phyloP scores from a whole-genome alignment of 2,797 vertebrate species.

The Myripristis jacobus region DNA sequence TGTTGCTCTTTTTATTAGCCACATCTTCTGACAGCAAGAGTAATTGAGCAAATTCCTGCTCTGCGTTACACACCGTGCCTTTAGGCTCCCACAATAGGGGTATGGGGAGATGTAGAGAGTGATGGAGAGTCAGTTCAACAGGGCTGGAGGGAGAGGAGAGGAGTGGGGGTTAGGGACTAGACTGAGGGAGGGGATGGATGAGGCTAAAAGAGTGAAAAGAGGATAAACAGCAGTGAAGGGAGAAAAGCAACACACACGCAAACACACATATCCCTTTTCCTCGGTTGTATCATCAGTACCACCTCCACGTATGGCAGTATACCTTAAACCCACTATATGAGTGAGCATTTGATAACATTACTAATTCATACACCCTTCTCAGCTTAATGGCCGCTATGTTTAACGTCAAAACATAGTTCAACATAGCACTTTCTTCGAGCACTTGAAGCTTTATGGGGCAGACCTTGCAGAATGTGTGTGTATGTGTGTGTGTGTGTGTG shows the following conservation, averaged over 20 bases:
- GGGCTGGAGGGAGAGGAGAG: constrained; percentile 22
- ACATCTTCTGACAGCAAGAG: constrained; percentile 62
- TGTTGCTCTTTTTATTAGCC: constrained; percentile 37
- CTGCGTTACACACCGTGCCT: constrained; percentile 29
- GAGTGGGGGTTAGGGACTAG: constrained; percentile 24
- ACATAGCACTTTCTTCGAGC: no score
- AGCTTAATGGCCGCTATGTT: constrained; percentile 9
- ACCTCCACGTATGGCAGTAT: constrained; percentile 32
- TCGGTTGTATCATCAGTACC: constrained; percentile 30
- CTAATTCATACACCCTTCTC: constrained; percentile 2
- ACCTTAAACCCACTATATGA: neutral
- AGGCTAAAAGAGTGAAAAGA: constrained; percentile 10
- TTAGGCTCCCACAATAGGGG: constrained; percentile 22
- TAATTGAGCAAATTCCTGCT: constrained; percentile 65
- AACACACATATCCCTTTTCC: constrained; percentile 31
- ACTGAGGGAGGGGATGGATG: constrained; percentile 38
- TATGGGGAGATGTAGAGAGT: constrained; percentile 26
- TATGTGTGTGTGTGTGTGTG: neutral
- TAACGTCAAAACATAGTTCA: no score
- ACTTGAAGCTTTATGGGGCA: neutral
- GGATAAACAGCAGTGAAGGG: constrained; percentile 33
- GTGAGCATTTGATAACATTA: neutral
- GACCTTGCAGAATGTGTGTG: neutral
- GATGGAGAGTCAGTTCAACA: constrained; percentile 58
- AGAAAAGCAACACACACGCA: constrained; percentile 31